These are phyloP conservation scores for Drosophila pallidifrons DNA, from an alignment of 1,140 invertebrate species.

Conservation along the genomic window DNA sequence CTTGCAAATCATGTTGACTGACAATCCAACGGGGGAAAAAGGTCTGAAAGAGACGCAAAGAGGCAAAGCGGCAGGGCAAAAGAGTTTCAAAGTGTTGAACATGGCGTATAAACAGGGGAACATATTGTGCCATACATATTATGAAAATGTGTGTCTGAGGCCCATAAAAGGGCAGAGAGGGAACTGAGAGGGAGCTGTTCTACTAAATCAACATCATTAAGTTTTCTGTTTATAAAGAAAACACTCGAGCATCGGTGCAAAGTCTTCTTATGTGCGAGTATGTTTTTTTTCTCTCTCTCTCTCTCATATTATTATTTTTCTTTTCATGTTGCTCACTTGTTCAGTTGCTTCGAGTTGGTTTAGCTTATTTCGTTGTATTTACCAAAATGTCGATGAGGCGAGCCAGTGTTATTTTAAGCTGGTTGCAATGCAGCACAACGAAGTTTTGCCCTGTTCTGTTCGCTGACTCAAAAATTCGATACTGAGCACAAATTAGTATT, in stretches of 20 bases:
- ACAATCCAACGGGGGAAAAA: conserved; percentile 37
- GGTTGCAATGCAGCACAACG: conserved; percentile 38
- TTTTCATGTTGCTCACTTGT: conserved; percentile 46
- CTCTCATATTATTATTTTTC: conserved; percentile 33
- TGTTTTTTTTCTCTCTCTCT: neutral
- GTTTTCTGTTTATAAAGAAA: conserved; percentile 84
- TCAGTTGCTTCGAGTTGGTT: conserved; percentile 24
- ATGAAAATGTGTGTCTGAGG: conserved; percentile 61
- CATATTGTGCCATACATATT: conserved; percentile 71
- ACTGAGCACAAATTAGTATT: conserved; percentile 69
- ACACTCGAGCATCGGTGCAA: conserved; percentile 70
- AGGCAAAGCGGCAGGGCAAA: conserved; percentile 22
- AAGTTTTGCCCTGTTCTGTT: conserved; percentile 8
- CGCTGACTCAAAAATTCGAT: conserved; percentile 54
- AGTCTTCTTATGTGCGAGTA: conserved; percentile 44
- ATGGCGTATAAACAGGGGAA: conserved; percentile 54
- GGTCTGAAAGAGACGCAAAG: conserved; percentile 12
- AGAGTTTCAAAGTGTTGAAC: conserved; percentile 69
- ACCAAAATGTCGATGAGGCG: conserved; percentile 66
- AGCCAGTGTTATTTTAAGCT: conserved; percentile 67
- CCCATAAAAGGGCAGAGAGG: conserved; percentile 20
- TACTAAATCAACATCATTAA: conserved; percentile 83
- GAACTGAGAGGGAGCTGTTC: conserved; percentile 43
- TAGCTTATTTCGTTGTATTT: conserved; percentile 74
- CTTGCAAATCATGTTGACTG: conserved; percentile 82